These are phyloP conservation scores for Bufotes viridis DNA, from an alignment of 2,797 vertebrate genomes.

Conservation along the genomic window DNA sequence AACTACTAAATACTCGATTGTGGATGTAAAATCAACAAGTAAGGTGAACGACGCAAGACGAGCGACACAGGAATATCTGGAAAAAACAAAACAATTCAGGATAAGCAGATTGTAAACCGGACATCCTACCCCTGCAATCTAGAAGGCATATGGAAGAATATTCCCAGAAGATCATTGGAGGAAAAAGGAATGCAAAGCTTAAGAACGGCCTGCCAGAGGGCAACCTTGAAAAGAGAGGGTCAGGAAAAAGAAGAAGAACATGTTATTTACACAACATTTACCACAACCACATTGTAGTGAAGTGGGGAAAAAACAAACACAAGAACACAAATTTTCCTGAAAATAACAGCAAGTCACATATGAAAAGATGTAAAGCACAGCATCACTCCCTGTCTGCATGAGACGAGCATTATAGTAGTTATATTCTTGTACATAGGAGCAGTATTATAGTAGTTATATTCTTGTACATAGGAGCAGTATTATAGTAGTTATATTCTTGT, in stretches of 20 bases:
- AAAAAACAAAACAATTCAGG: not conserved
- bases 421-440: not conserved
- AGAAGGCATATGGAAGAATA: not conserved
- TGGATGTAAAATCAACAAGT: not conserved
- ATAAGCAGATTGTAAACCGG: not conserved
- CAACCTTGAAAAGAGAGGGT: conserved; percentile 19
- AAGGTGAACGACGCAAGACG: not conserved
- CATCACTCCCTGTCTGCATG: not conserved
- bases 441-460: conserved; percentile 8
- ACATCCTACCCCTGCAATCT: conserved; percentile 15
- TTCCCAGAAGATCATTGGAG: conserved; percentile 1
- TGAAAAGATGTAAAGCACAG: not conserved
- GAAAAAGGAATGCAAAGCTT: not conserved
- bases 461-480: not conserved
- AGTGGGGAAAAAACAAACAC: not conserved
- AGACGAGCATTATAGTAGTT: not conserved
- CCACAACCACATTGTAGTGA: not conserved
- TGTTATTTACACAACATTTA: not conserved
- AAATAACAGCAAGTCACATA: not conserved
- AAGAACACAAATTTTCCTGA: not conserved
- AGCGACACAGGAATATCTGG: not conserved
- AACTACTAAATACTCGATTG: too few species aligned
- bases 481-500: conserved; percentile 8
- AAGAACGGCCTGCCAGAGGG: not conserved
- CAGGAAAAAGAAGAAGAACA: conserved; percentile 8